Conservation (phyloP, 2,797 vertebrate genomes). For the Microtus obscurus region DNA sequence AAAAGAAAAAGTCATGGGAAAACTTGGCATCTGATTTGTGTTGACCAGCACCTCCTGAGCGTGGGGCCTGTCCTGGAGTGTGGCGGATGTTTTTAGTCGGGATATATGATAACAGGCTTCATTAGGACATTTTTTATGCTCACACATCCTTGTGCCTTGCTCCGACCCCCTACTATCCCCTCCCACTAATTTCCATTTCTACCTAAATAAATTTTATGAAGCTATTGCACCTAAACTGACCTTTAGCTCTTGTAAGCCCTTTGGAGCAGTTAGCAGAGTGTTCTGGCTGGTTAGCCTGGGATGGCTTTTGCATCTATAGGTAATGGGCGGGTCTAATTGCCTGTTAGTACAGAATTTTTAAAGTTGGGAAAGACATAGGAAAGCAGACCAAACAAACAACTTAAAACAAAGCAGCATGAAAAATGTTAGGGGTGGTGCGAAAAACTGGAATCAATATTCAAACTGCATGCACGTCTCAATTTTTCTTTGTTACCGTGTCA, state of each 20-base stretch:
- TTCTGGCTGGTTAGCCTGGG: not conserved
- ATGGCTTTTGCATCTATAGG: not conserved
- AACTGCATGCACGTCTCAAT: constrained; percentile 86
- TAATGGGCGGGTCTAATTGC: constrained; percentile 51
- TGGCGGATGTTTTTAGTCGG: not conserved
- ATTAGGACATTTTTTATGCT: not conserved
- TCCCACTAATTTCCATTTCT: constrained; percentile 18
- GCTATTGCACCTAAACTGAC: not conserved
- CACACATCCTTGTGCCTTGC: not conserved
- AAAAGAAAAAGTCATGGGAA: not conserved
- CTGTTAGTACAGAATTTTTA: constrained; percentile 45
- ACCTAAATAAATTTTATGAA: not conserved
- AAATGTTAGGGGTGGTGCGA: constrained; percentile 82
- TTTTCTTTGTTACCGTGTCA: constrained; percentile 89
- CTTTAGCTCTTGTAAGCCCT: not conserved
- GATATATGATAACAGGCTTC: no score
- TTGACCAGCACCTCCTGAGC: not conserved
- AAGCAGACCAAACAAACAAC: constrained; percentile 81
- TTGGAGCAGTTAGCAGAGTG: not conserved
- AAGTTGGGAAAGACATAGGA: constrained; percentile 67
- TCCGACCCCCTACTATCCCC: not conserved
- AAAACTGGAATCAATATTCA: constrained; percentile 87
- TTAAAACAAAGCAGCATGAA: constrained; percentile 82
- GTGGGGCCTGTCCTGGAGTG: not conserved
- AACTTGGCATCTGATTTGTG: not conserved